Conservation (phyloP, 2,888 invertebrate species). For the Rhyacophila evoluta region DNA sequence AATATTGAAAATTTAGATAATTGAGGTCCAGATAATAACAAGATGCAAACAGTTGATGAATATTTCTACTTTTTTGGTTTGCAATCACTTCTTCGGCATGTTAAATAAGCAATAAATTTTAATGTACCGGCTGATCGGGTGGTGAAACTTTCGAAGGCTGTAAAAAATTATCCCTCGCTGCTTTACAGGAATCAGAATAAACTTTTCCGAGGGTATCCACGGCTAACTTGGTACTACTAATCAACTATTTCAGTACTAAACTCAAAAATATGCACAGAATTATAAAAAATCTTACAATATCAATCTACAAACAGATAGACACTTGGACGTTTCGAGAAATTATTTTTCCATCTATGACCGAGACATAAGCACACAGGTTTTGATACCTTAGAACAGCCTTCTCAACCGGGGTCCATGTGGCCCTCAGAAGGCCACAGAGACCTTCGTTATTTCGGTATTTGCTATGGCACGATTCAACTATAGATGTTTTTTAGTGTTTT, state of each 20-base stretch:
- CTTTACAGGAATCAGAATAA: not conserved
- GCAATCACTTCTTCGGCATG: not conserved
- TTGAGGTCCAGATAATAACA: not conserved
- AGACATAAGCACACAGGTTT: no score
- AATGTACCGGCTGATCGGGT: not conserved
- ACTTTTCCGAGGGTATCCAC: not conserved
- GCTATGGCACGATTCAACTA: no score
- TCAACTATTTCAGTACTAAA: not conserved
- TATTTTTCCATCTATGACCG: no score
- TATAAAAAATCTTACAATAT: no score
- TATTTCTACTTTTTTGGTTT: not conserved
- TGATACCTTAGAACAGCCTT: no score
- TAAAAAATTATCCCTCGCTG: not conserved
- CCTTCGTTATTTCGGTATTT: no score
- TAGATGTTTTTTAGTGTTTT: no score
- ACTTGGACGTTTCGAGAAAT: no score
- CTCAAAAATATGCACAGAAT: not conserved
- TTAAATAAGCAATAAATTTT: slow-evolving; percentile 9
- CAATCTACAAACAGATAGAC: no score
- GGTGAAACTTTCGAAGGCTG: not conserved
- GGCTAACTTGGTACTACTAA: not conserved
- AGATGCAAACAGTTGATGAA: not conserved
- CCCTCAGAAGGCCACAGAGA: no score
- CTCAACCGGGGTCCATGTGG: no score
- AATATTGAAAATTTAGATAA: not conserved